Conservation (phyloP, 2,888 invertebrate species). For the Aporophyla lueneburgensis region DNA sequence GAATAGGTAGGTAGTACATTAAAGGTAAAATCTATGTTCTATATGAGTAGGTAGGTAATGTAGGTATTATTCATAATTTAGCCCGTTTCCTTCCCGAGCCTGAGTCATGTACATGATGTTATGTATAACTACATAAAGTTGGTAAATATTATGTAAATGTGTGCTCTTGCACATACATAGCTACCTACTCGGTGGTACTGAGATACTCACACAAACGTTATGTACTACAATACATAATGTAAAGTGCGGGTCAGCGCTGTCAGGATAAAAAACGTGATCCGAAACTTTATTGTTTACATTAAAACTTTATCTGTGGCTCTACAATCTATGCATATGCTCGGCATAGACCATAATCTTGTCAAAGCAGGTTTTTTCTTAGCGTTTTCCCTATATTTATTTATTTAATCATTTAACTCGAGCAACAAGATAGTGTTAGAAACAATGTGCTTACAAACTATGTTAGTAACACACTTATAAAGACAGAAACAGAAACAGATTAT, state of each 20-base stretch:
- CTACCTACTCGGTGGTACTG: conserved; percentile 1
- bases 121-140: conserved; percentile 36
- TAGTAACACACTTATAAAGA: too few species aligned
- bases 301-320: conserved; percentile 27
- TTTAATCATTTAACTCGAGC: too few species aligned
- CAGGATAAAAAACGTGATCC: conserved; percentile 52
- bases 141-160: conserved; percentile 62
- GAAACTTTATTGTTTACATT: conserved; percentile 49
- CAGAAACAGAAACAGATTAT: too few species aligned
- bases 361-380: neutral
- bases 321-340: conserved; percentile 8
- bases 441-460: too few species aligned
- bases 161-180: conserved; percentile 15
- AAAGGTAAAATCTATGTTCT: conserved; percentile 10
- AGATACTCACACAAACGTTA: conserved; percentile 29
- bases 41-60: conserved; percentile 26
- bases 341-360: conserved; percentile 4
- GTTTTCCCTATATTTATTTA: neutral
- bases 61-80: conserved; percentile 50
- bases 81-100: conserved; percentile 61
- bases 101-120: conserved; percentile 60
- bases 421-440: too few species aligned
- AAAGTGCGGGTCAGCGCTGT: conserved; percentile 45
- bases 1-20: neutral
- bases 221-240: conserved; percentile 47